A percentile compares a stretch with the other conserved stretches of the same genome.
phyloP scores from a whole-genome alignment of 2,888 invertebrate species.

The Scaptomyza tumidula region DNA sequence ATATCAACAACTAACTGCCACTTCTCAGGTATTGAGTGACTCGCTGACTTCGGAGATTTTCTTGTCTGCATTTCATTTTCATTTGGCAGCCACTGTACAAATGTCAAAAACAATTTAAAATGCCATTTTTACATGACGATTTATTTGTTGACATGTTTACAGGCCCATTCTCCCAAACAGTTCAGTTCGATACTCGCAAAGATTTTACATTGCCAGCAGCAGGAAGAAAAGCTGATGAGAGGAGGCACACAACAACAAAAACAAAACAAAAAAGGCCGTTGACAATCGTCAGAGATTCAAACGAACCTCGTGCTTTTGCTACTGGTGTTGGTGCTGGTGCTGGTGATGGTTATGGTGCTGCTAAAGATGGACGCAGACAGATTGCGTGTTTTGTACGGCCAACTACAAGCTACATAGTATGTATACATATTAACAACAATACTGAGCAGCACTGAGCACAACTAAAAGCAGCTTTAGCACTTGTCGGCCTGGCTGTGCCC shows the following conservation, averaged over 20 bases:
- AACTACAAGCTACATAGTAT: constrained; percentile 40
- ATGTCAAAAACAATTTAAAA: constrained; percentile 83
- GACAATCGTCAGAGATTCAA: constrained; percentile 51
- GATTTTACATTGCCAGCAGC: constrained; percentile 51
- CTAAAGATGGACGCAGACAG: constrained; percentile 71
- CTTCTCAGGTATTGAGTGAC: constrained; percentile 46
- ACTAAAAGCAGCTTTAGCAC: constrained; percentile 42
- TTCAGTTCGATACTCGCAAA: constrained; percentile 23
- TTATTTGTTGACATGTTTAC: constrained; percentile 79
- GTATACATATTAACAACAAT: constrained; percentile 17
- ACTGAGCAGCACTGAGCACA: constrained; percentile 29
- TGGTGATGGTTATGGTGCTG: constrained; percentile 11
- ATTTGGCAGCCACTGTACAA: constrained; percentile 76
- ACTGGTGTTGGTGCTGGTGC: constrained; percentile 9
- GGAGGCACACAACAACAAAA: constrained; percentile 16
- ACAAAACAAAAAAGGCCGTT: constrained; percentile 34
- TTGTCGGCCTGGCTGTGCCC: constrained; percentile 50
- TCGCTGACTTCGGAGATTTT: constrained; percentile 50
- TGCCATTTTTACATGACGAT: constrained; percentile 82
- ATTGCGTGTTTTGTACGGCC: constrained; percentile 69
- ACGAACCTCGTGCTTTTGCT: constrained; percentile 18
- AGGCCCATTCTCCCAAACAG: constrained; percentile 44
- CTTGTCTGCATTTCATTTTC: constrained; percentile 75
- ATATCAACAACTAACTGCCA: constrained; percentile 39
- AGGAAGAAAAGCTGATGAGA: not conserved